Evolutionary conservation across 2,113 vertebrate genomes (phyloP).

Genomic region (Synchiropus splendidus): DNA sequence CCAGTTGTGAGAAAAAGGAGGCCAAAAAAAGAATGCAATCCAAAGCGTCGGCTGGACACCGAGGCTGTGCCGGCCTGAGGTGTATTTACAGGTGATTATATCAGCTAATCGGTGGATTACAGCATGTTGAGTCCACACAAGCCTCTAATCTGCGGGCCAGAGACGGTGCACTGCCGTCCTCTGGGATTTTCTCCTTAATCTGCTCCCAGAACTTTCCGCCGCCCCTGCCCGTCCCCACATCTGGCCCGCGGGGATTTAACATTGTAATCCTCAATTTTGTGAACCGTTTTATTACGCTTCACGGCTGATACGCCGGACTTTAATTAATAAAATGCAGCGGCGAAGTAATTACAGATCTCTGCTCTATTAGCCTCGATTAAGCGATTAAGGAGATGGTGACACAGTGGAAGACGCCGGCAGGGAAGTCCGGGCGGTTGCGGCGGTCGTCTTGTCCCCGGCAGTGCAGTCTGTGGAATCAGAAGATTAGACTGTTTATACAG

Average conservation of each 20-base stretch:
- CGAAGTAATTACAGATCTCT: conserved; percentile 60
- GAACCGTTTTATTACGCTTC: conserved; percentile 65
- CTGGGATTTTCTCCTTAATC: conserved; percentile 65
- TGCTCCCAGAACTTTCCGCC: conserved; percentile 38
- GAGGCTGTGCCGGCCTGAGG: conserved; percentile 33
- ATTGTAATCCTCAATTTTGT: conserved; percentile 67
- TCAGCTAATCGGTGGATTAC: conserved; percentile 79
- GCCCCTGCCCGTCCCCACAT: conserved; percentile 56
- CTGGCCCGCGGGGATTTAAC: conserved; percentile 61
- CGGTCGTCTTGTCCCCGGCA: no score
- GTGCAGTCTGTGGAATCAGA: no score
- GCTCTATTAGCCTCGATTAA: conserved; percentile 53
- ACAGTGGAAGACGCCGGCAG: background rate
- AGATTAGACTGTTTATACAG: no score
- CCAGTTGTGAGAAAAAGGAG: no score
- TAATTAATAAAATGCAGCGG: conserved; percentile 73
- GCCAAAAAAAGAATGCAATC: no score
- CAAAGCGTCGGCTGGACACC: conserved; percentile 10
- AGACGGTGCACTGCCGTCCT: conserved; percentile 30
- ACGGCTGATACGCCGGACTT: conserved; percentile 54
- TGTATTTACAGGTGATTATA: conserved; percentile 82
- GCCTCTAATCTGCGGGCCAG: conserved; percentile 46
- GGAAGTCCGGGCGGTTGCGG: no score
- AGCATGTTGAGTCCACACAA: conserved; percentile 67
- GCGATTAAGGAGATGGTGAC: conserved; percentile 22